Conservation (phyloP, 2,888 invertebrate genomes). For the Limnephilus marmoratus region DNA sequence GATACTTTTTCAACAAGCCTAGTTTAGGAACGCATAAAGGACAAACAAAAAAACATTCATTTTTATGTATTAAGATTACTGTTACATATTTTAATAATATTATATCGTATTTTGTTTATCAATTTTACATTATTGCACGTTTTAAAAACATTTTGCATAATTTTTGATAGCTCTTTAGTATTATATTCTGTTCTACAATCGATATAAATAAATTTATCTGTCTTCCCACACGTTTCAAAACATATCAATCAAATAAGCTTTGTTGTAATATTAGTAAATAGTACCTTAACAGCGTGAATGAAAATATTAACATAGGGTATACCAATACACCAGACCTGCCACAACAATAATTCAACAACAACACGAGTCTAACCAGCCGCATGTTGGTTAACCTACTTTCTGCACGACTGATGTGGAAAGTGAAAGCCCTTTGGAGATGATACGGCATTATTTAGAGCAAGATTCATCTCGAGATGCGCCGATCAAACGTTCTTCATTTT, state of each 20-base stretch:
- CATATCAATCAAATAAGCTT: background rate
- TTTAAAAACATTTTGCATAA: too few relatives aligned
- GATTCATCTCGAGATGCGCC: background rate
- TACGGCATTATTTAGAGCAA: background rate
- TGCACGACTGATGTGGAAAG: background rate
- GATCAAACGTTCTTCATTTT: background rate
- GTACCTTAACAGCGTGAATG: background rate
- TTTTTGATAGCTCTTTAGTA: too few relatives aligned
- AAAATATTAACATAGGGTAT: background rate
- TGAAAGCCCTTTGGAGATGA: background rate
- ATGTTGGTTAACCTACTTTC: background rate
- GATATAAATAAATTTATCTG: background rate
- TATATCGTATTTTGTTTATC: too few relatives aligned
- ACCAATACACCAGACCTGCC: background rate
- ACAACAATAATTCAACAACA: background rate
- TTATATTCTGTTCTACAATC: too few relatives aligned
- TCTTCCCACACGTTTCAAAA: background rate
- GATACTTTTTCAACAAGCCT: too few relatives aligned
- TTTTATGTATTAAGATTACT: too few relatives aligned
- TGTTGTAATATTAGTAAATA: background rate
- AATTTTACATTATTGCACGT: too few relatives aligned
- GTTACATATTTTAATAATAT: too few relatives aligned
- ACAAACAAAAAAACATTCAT: too few relatives aligned
- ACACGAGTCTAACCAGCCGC: background rate
- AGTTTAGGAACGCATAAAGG: too few relatives aligned